A percentile compares a stretch with the other conserved stretches of the same genome.
These are phyloP conservation scores for Drosophila paramelanica DNA, from an alignment of 2,888 invertebrate species.

Conservation along the genomic window DNA sequence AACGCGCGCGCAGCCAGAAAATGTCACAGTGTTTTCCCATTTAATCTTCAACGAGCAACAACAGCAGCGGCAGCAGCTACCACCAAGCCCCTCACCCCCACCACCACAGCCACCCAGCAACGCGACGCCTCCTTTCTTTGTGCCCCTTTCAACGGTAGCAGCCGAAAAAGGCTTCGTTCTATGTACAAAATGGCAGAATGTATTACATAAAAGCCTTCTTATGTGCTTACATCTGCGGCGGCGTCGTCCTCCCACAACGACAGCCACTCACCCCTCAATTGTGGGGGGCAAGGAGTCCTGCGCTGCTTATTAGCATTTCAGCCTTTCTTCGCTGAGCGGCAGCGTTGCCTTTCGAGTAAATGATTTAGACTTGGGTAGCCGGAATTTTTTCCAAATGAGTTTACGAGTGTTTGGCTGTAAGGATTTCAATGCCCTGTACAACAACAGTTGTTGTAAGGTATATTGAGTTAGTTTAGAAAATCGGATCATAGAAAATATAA, in stretches of 20 bases:
- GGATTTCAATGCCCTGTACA: slow-evolving; percentile 46
- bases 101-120: slow-evolving; percentile 40
- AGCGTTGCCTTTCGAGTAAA: slow-evolving; percentile 66
- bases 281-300: slow-evolving; percentile 3
- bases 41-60: slow-evolving; percentile 75
- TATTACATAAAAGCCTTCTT: slow-evolving; percentile 72
- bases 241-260: neutral
- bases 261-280: neutral
- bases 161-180: slow-evolving; percentile 61
- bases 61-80: slow-evolving; percentile 28
- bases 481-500: too few species aligned
- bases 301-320: slow-evolving; percentile 78
- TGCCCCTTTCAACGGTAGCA: slow-evolving; percentile 71
- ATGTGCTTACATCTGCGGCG: slow-evolving; percentile 60
- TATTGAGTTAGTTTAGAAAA: neutral
- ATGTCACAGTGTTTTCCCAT: slow-evolving; percentile 80
- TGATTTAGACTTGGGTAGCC: slow-evolving; percentile 67
- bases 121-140: slow-evolving; percentile 66
- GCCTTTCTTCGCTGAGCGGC: slow-evolving; percentile 67
- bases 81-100: slow-evolving; percentile 3
- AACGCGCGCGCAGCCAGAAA: slow-evolving; percentile 69
- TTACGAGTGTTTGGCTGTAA: slow-evolving; percentile 75
- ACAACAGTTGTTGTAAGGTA: neutral
- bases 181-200: slow-evolving; percentile 71
- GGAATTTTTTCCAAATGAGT: slow-evolving; percentile 71